Percentiles rank a stretch among this genome's conserved stretches.
Conservation (phyloP, 2,888 invertebrate species). For the Rotaria magnacalcarata region DNA sequence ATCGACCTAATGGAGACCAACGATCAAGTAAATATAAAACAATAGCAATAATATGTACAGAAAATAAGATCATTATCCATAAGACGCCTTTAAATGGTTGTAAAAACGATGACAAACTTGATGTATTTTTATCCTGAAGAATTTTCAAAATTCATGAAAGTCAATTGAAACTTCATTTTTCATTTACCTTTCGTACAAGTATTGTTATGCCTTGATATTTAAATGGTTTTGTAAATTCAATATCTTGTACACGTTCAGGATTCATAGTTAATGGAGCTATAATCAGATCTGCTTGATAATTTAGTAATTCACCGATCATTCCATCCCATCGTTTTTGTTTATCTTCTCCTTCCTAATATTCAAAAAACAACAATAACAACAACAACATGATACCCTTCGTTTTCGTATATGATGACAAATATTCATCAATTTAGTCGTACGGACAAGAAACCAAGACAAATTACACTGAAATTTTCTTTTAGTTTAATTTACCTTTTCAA, state of each 20-base stretch:
- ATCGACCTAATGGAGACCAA: slow-evolving; percentile 74
- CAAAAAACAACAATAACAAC: slow-evolving; percentile 38
- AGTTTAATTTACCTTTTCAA: slow-evolving; percentile 57
- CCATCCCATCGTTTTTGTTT: slow-evolving; percentile 73
- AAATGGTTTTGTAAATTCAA: slow-evolving; percentile 98
- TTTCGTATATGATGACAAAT: too few relatives aligned
- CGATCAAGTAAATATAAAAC: slow-evolving; percentile 88
- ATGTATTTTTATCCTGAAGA: slow-evolving; percentile 80
- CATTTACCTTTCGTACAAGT: slow-evolving; percentile 80
- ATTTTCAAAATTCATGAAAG: slow-evolving; percentile 47
- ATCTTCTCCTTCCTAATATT: slow-evolving; percentile 28
- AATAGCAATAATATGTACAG: slow-evolving; percentile 93
- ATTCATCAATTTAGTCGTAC: too few relatives aligned
- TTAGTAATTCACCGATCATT: slow-evolving; percentile 84
- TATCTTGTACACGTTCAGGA: slow-evolving; percentile 90
- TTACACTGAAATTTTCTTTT: too few relatives aligned
- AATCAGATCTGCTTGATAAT: slow-evolving; percentile 90
- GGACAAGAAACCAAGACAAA: too few relatives aligned
- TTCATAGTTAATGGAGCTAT: slow-evolving; percentile 95
- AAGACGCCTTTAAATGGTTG: slow-evolving; percentile 98
- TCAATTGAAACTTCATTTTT: neutral
- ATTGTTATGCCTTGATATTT: slow-evolving; percentile 98
- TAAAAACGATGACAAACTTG: slow-evolving; percentile 95
- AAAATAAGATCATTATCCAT: slow-evolving; percentile 96
- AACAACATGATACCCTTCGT: too few relatives aligned